Base-by-base conservation (phyloP, 1,140 invertebrate species). In the Cydia amplana region DNA sequence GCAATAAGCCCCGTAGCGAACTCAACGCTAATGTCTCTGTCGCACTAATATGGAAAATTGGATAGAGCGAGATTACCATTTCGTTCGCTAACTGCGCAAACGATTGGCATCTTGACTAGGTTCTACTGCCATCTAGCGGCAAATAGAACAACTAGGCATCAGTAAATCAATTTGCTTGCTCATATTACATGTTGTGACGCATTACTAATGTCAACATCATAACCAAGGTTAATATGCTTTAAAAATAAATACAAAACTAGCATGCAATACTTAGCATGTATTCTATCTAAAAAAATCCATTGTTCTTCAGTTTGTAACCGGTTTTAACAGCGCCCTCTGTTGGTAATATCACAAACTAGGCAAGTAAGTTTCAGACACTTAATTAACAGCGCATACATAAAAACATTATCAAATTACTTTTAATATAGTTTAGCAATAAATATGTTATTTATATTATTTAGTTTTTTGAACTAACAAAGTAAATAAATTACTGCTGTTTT, bases 301-400 rank as follows among this genome's bases (percentile, higher is more conserved):
- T 23, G 7, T 18, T 60, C n/a, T 60, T 20, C 55, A 32, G 6
- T 32, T n/a, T 32, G 14, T 18, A 32, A 67, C 25, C 16, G 23
- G 6, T 28, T 64, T 23, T 43, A 36, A 40, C n/a, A 70, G 28
- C 32, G 65, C 65, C 36, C 28, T 70, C 65, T 70, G 36, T 67
- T 32, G 63, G 18, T 32, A 18, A 1, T 32, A 67, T 7, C 1
- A 67, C 12, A 9, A 28, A 67, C 28, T 32, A 67, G 5, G 23
- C 25, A 12, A 70, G 65, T 40, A 36, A n/a, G 9, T 18, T 70
- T 10, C 16, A 70, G 65, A n/a, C 65, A 70, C 14, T 9, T 36
- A 18, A 70, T 40, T 40, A 36, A 70, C 65, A 70, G 65, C 65
- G 12, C 14, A 67, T 12, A 18, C 6, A 14, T 6, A 51, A 60